Evolutionary conservation across 2,888 invertebrate species (phyloP), one percentile per base, ranked within the genome.

Genomic region (Dusona sp.): DNA sequence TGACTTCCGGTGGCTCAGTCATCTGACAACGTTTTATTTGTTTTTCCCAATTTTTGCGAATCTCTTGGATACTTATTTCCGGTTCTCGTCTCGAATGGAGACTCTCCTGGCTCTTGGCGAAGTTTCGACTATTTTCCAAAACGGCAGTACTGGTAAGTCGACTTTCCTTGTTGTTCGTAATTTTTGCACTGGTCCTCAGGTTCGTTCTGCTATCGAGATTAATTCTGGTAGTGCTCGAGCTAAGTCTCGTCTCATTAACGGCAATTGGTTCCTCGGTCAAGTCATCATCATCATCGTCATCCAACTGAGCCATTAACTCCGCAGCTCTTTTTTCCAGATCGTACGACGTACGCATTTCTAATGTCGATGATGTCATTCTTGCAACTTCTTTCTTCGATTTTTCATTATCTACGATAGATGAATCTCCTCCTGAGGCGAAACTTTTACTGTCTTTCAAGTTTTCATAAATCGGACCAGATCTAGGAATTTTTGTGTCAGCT

Each of bases 201-300:
- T 84, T 79, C 11, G 45, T 77, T 57, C 73, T 67, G 8, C 80
- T 73, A 48, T 88, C 89, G n/a, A 79, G 64, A 45, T 83, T 88
- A 84, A 38, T 80, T 48, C 88, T 87, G 65, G 88, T 78, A 77
- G 83, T 88, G 16, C 51, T 78, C 11, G 86, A 68, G 38, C 84
- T 86, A 22, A 86, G 82, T 88, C 88, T 90, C 70, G 87, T 85
- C 25, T 79, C 75, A 13, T 54, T 70, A 16, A 65, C 38, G 88
- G 91, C 90, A 92, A 92, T 89, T 3, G 45, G 84, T 90, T 89
- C 92, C 93, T 84, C 67, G 8, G 94, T 84, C 86, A 67, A 89
- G 89, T 90, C 92, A 91, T 95, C 94, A 90, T 94, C 93, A 45
- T 94, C 91, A 90, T 94, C 93, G 51, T 94, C 91, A 68, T 93